Conservation (phyloP, 2,797 vertebrate species). For the Dicrostonyx torquatus region DNA sequence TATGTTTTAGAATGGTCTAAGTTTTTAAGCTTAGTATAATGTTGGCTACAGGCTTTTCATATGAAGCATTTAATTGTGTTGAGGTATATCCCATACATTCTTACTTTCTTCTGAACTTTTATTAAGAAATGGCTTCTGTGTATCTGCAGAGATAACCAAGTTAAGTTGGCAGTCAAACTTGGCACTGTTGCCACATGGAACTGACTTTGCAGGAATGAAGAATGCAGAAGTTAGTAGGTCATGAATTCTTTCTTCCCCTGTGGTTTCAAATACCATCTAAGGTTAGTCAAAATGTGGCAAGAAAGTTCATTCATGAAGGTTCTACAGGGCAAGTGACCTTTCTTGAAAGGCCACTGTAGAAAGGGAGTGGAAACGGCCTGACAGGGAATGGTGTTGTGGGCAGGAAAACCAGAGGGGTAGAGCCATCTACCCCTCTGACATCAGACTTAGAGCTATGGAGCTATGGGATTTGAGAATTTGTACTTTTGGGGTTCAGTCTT, state of each 20-base stretch:
- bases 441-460: neutral
- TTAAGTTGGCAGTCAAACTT: neutral
- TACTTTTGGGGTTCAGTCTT: neutral
- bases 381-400: neutral
- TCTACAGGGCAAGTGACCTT: neutral
- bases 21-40: neutral
- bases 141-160: neutral
- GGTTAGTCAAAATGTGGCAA: neutral
- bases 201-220: neutral
- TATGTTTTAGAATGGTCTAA: neutral
- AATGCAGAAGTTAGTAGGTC: neutral
- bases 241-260: neutral
- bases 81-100: neutral
- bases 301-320: neutral
- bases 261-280: neutral
- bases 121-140: neutral
- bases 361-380: neutral
- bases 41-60: neutral
- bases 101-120: neutral
- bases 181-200: neutral
- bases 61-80: neutral
- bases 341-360: neutral
- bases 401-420: neutral
- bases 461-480: neutral
- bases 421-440: neutral